These are phyloP conservation scores for Muricea muricata DNA, from an alignment of 92 coral and sea anemone species.

Conservation along the genomic window DNA sequence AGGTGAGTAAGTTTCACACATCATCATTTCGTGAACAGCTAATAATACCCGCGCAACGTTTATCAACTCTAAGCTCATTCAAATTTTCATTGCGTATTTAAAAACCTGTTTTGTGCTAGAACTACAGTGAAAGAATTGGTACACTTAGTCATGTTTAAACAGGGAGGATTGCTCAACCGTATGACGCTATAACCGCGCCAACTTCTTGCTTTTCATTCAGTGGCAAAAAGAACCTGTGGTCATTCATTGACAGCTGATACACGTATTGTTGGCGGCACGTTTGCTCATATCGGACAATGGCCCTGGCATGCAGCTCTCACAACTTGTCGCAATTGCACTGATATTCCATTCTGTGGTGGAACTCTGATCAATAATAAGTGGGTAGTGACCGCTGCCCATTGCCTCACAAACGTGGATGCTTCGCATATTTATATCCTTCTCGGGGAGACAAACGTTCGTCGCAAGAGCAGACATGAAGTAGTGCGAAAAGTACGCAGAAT, in stretches of 20 bases:
- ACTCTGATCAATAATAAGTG: conserved; percentile 31
- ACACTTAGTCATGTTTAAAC: too few species aligned
- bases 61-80: too few species aligned
- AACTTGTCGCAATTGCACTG: neutral
- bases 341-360: conserved; percentile 34
- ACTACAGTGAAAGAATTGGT: too few species aligned
- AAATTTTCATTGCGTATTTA: too few species aligned
- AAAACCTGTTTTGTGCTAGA: too few species aligned
- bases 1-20: too few species aligned
- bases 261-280: conserved; percentile 36
- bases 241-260: neutral
- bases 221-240: conserved; percentile 6
- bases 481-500: neutral
- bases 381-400: conserved; percentile 44
- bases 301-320: conserved; percentile 40
- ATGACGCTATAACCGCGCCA: too few species aligned
- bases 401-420: neutral
- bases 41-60: too few species aligned
- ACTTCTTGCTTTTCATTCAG: neutral
- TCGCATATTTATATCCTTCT: neutral
- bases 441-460: conserved; percentile 23
- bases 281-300: conserved; percentile 33
- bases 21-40: too few species aligned
- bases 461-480: conserved; percentile 4
- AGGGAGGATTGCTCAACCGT: too few species aligned